These are phyloP conservation scores for Eurystomus glaucurus DNA, from an alignment of 2,797 vertebrate genomes.

Conservation along the genomic window DNA sequence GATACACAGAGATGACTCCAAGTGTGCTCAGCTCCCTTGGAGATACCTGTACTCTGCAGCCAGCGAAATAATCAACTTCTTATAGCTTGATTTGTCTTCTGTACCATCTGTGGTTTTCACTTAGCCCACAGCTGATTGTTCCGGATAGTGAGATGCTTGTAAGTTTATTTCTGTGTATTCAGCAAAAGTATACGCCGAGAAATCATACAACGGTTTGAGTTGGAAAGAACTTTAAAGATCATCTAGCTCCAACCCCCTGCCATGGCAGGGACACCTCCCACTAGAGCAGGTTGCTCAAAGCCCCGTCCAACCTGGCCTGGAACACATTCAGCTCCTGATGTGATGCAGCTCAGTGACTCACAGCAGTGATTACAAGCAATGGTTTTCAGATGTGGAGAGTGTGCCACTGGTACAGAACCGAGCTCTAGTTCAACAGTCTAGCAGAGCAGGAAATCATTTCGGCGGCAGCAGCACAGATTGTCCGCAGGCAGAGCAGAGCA, in stretches of 20 bases:
- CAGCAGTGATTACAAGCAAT: not conserved
- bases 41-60: not conserved
- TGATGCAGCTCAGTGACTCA: not conserved
- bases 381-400: not conserved
- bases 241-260: no score
- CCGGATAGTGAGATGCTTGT: not conserved
- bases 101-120: not conserved
- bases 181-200: not conserved
- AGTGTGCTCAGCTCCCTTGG: not conserved
- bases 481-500: constrained; percentile 7
- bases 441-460: constrained; percentile 11
- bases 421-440: not conserved
- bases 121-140: not conserved
- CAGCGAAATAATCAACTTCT: not conserved
- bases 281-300: no score
- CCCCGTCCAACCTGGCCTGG: no score
- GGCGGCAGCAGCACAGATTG: not conserved
- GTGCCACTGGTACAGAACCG: not conserved
- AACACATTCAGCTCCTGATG: no score
- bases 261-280: no score
- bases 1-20: not conserved
- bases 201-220: not conserved
- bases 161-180: not conserved
- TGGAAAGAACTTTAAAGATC: no score
- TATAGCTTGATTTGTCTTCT: not conserved